These are phyloP conservation scores for Troglohyphantes excavatus DNA, from an alignment of 2,888 invertebrate species.

Conservation along the genomic window DNA sequence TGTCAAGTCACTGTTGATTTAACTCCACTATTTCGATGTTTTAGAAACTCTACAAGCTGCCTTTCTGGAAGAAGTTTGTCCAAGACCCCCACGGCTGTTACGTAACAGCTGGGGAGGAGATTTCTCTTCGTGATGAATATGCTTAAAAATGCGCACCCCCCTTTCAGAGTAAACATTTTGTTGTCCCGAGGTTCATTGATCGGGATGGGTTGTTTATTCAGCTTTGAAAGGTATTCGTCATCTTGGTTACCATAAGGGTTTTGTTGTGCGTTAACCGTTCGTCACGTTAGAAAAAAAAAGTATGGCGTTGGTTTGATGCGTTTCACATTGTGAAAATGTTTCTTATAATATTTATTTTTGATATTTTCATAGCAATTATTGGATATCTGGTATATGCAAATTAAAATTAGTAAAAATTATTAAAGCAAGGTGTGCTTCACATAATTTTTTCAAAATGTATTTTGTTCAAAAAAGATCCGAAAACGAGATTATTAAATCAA, in stretches of 20 bases:
- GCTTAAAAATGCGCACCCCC: neutral
- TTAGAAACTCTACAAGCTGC: slow-evolving; percentile 12
- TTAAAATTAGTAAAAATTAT: too few species aligned
- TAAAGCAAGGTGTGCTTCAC: too few species aligned
- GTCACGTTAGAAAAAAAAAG: neutral
- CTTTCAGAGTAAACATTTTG: slow-evolving; percentile 31
- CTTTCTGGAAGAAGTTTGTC: slow-evolving; percentile 21
- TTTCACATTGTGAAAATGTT: neutral
- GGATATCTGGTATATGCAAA: too few species aligned
- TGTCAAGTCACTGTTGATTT: slow-evolving; percentile 59
- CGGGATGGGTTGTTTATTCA: slow-evolving; percentile 33
- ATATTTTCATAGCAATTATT: too few species aligned
- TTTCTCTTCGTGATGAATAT: slow-evolving; percentile 24
- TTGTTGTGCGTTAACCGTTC: neutral
- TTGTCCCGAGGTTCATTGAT: slow-evolving; percentile 33
- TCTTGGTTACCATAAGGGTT: neutral
- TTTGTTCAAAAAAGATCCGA: too few species aligned
- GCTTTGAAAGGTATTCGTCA: slow-evolving; percentile 23
- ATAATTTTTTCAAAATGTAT: too few species aligned
- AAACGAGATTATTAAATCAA: too few species aligned
- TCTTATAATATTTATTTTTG: too few species aligned
- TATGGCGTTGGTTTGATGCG: neutral
- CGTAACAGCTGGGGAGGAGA: slow-evolving; percentile 4
- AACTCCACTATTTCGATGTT: slow-evolving; percentile 1
- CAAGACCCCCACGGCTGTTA: neutral